phyloP scores from a whole-genome alignment of 1,140 invertebrate species.

The Drosophila sp. region DNA sequence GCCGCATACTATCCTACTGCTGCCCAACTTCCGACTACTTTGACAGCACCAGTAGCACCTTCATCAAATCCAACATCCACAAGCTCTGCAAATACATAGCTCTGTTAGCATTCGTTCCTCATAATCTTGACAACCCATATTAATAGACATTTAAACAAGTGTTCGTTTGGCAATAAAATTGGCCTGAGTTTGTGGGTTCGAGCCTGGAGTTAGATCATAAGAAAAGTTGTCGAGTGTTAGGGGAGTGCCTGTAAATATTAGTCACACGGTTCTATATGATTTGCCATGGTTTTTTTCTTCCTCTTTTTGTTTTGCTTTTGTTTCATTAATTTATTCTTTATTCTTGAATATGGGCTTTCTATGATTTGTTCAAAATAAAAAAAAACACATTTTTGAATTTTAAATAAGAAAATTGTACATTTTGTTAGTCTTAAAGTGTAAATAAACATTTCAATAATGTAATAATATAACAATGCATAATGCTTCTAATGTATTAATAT shows the following conservation, averaged over 20 bases:
- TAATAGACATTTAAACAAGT: constrained; percentile 46
- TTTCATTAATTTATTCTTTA: constrained; percentile 44
- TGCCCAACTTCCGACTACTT: constrained; percentile 66
- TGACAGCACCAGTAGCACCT: constrained; percentile 58
- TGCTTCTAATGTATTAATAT: constrained; percentile 72
- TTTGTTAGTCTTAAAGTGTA: constrained; percentile 76
- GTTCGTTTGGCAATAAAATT: constrained; percentile 61
- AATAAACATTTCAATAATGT: constrained; percentile 80
- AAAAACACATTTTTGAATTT: constrained; percentile 61
- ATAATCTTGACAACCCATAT: constrained; percentile 68
- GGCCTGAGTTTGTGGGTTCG: constrained; percentile 44
- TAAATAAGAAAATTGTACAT: constrained; percentile 76
- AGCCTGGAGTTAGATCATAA: constrained; percentile 62
- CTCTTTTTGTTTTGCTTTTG: constrained; percentile 54
- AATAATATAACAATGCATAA: constrained; percentile 70
- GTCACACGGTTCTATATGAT: constrained; percentile 78
- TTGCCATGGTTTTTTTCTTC: constrained; percentile 68
- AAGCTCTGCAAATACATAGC: constrained; percentile 64
- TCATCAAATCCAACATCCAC: constrained; percentile 58
- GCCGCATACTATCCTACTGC: constrained; percentile 69
- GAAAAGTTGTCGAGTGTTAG: constrained; percentile 63
- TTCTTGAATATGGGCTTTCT: constrained; percentile 53
- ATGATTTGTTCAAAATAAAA: constrained; percentile 69
- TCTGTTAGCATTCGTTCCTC: constrained; percentile 40
- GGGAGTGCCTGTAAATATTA: constrained; percentile 78